Conservation (phyloP, 2,797 vertebrate species). For the Melopsittacus undulatus region DNA sequence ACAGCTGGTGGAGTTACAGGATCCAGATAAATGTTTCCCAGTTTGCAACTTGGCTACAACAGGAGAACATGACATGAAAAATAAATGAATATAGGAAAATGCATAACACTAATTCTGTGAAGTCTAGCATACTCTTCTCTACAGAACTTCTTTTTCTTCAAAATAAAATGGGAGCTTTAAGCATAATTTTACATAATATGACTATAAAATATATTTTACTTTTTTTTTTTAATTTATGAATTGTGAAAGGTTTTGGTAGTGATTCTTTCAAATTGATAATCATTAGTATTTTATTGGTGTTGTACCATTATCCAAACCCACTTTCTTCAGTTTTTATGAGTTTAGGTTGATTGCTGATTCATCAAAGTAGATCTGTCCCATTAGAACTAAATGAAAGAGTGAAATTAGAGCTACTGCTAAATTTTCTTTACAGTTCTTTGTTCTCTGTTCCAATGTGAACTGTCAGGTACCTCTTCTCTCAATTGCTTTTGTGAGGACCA, state of each 20-base stretch:
- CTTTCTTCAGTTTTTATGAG: not conserved
- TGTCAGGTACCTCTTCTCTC: not conserved
- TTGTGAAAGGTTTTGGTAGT: not conserved
- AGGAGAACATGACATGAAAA: not conserved
- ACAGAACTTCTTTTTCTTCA: not conserved
- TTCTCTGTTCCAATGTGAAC: not conserved
- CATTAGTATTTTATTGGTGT: not conserved
- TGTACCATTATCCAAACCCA: not conserved
- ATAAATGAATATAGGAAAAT: not conserved
- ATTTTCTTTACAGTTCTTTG: not conserved
- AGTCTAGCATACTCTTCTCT: not conserved
- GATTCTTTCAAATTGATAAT: not conserved
- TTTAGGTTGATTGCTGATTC: not conserved
- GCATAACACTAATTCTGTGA: not conserved
- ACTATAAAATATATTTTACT: not conserved
- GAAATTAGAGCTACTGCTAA: not conserved
- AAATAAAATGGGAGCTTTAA: not conserved
- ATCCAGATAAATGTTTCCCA: not conserved
- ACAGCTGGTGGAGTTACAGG: not conserved
- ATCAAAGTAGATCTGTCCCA: not conserved
- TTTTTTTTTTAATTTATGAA: not conserved
- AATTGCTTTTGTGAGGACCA: not conserved
- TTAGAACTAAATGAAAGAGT: not conserved
- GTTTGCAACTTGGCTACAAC: not conserved
- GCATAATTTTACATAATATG: not conserved